Conservation (phyloP, 2,113 vertebrate genomes). For the Daubentonia madagascariensis region DNA sequence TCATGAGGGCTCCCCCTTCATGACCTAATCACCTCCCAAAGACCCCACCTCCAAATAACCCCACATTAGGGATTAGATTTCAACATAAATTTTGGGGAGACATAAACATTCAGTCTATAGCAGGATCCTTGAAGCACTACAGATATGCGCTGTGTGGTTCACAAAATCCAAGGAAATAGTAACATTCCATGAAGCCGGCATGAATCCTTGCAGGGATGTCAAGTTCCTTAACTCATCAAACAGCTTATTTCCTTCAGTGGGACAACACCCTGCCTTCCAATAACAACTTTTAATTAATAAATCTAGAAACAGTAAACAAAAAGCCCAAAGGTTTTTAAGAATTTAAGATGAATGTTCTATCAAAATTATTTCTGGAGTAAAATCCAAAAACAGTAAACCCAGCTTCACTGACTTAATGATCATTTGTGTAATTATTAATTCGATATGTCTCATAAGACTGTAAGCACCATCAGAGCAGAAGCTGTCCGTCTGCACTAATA, state of each 20-base stretch:
- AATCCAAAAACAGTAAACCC: background rate
- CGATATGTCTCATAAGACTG: background rate
- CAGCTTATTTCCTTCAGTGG: background rate
- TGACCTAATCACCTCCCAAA: background rate
- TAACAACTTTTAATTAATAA: background rate
- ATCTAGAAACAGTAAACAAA: background rate
- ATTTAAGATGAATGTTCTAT: background rate
- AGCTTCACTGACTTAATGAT: background rate
- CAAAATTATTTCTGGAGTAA: background rate
- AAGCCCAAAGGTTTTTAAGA: background rate
- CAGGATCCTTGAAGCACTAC: background rate
- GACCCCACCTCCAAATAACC: background rate
- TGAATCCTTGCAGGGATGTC: background rate
- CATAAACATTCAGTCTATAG: background rate
- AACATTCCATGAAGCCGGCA: background rate
- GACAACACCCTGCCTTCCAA: background rate
- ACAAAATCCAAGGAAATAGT: background rate
- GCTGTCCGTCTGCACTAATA: background rate
- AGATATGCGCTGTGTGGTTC: background rate
- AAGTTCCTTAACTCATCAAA: background rate
- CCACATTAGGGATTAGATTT: background rate
- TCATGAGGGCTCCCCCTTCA: background rate
- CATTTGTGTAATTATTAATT: background rate
- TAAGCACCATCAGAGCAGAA: background rate
- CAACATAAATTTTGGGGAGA: background rate